Base-by-base conservation (phyloP, 2,797 vertebrate species). In the Rhinophrynus dorsalis region DNA sequence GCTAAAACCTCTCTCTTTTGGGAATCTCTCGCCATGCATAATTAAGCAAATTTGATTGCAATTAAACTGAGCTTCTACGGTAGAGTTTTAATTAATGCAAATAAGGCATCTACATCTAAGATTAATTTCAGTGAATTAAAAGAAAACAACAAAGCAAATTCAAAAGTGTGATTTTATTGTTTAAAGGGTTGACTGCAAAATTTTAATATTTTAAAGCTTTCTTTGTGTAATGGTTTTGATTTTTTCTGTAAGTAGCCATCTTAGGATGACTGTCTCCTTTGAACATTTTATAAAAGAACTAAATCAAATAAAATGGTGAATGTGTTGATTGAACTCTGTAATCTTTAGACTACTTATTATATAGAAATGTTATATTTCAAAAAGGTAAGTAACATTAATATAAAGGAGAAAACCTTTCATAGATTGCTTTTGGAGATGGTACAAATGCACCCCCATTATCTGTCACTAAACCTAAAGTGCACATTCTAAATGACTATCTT, bases 1-100 rank as follows among this genome's bases (percentile, higher is more conserved):
- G 95, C 93, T 95, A 96, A 98, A 98, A 97, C 91, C 92, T 93
- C 91, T 89, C 94, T 99, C 95, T 92, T 97, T 95, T 96, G 96
- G 96, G 97, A 98, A 97, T 98, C 93, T 97, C 93, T 98, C 92
- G 92, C 95, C 93, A 98, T 97, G 96, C 96, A 98, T 98, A 98
- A 98, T 99, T 98, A 99, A 97, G 96, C 96, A 98, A 98, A 99
- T 98, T 97, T 99, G 96, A 98, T 98, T 98, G 96, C 96, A 99
- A 98, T 99, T 98, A 98, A 97, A 96, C 91, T 91, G 95, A 95
- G 97, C 94, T 98, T 98, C 96, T 98, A 98, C 94, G 94, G 94
- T 95, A 91, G 92, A 94, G 93, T 96, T 98, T 98, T 98, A 98
- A 98, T 98, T 96, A 98, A 98, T 98, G 96, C 95, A 99, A 99